Percentiles rank a stretch among this genome's conserved stretches.
Conservation (phyloP, 2,797 vertebrate genomes). For the Microcaecilia unicolor region DNA sequence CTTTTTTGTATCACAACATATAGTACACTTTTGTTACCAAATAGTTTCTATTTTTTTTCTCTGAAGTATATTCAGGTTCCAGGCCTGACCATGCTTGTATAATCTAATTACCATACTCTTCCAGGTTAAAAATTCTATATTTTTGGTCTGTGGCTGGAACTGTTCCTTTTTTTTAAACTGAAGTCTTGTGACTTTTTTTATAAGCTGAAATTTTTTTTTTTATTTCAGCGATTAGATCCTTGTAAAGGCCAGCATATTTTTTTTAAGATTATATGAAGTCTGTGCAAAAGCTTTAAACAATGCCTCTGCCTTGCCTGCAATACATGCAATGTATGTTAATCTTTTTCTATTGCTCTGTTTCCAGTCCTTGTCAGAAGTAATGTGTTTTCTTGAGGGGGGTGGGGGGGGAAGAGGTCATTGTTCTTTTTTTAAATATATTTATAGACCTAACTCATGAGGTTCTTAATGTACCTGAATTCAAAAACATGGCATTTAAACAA, state of each 20-base stretch:
- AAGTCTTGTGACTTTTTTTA: slow-evolving; percentile 71
- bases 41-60: slow-evolving; percentile 85
- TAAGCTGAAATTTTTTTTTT: slow-evolving; percentile 59
- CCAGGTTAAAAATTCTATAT: slow-evolving; percentile 53
- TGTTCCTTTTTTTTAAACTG: slow-evolving; percentile 53
- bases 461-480: slow-evolving; percentile 47
- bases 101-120: slow-evolving; percentile 69
- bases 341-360: slow-evolving; percentile 60
- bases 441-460: slow-evolving; percentile 56
- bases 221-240: slow-evolving; percentile 75
- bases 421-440: no score
- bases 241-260: slow-evolving; percentile 83
- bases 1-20: slow-evolving; percentile 95
- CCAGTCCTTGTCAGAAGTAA: slow-evolving; percentile 51
- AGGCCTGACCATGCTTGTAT: slow-evolving; percentile 66
- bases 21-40: slow-evolving; percentile 98
- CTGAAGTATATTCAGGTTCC: slow-evolving; percentile 69
- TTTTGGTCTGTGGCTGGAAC: slow-evolving; percentile 71
- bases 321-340: slow-evolving; percentile 75
- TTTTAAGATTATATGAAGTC: slow-evolving; percentile 93
- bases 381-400: slow-evolving; percentile 47
- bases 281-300: slow-evolving; percentile 99
- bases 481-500: slow-evolving; percentile 42
- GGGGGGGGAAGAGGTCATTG: slow-evolving; percentile 11
- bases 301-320: slow-evolving; percentile 98